A percentile compares a stretch with the other conserved stretches of the same genome.
These are phyloP conservation scores for Oenanthe oenanthe DNA, from an alignment of 2,113 vertebrate genomes.

Conservation along the genomic window DNA sequence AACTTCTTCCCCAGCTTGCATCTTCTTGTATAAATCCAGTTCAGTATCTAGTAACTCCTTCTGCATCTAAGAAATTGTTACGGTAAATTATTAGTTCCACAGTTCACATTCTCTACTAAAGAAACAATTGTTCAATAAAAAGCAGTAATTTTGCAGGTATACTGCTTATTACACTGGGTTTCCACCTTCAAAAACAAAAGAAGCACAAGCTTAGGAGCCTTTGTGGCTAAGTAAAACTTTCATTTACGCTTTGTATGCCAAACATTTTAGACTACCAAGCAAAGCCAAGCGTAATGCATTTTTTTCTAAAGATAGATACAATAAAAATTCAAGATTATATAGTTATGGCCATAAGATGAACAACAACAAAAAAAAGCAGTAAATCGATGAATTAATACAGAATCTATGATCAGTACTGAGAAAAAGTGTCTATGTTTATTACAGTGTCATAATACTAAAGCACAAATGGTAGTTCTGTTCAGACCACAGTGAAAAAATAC, in stretches of 20 bases:
- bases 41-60: conserved; percentile 95
- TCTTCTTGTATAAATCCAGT: conserved; percentile 95
- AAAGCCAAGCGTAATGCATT: background rate
- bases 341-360: background rate
- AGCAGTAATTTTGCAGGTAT: background rate
- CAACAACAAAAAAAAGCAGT: background rate
- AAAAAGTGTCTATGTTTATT: background rate
- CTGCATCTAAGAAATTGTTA: conserved; percentile 84
- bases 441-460: background rate
- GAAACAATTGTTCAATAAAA: background rate
- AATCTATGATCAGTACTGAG: background rate
- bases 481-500: background rate
- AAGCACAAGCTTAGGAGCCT: background rate
- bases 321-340: background rate
- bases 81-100: background rate
- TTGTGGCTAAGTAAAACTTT: background rate
- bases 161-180: background rate
- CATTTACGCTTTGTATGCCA: background rate
- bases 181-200: background rate
- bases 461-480: background rate
- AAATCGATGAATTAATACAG: background rate
- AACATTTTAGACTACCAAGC: background rate
- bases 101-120: background rate
- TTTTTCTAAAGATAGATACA: background rate
- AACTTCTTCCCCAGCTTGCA: conserved; percentile 95